A percentile compares a stretch with the other conserved stretches of the same genome.
Conservation (phyloP, 92 coral and sea anemone species). For the Diadumene lineata region DNA sequence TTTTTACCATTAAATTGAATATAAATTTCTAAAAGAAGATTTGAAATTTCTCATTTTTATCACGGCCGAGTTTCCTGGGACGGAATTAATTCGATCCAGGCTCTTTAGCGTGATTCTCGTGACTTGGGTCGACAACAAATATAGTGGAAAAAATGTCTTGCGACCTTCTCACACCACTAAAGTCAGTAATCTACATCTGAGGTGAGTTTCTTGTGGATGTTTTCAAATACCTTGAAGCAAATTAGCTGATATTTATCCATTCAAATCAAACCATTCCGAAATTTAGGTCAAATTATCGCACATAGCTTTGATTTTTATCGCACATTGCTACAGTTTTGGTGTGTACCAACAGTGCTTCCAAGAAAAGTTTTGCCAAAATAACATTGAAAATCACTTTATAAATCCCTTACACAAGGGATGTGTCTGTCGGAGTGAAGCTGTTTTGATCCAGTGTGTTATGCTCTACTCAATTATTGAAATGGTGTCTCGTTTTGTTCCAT, state of each 20-base stretch:
- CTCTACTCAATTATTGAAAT: no score
- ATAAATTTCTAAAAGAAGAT: no score
- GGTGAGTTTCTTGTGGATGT: background rate
- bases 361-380: no score
- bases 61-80: conserved; percentile 14
- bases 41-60: background rate
- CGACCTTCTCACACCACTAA: background rate
- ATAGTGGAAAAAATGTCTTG: background rate
- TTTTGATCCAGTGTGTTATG: no score
- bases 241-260: background rate
- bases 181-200: background rate
- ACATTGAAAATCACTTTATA: no score
- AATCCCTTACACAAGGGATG: no score
- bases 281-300: background rate
- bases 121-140: conserved; percentile 15
- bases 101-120: conserved; percentile 16
- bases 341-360: no score
- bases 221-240: background rate
- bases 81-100: conserved; percentile 13
- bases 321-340: background rate
- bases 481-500: no score
- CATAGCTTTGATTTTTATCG: background rate
- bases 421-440: no score
- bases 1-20: no score
- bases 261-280: background rate